Base-by-base conservation (phyloP, 2,888 invertebrate genomes). In the Allygus modestus region DNA sequence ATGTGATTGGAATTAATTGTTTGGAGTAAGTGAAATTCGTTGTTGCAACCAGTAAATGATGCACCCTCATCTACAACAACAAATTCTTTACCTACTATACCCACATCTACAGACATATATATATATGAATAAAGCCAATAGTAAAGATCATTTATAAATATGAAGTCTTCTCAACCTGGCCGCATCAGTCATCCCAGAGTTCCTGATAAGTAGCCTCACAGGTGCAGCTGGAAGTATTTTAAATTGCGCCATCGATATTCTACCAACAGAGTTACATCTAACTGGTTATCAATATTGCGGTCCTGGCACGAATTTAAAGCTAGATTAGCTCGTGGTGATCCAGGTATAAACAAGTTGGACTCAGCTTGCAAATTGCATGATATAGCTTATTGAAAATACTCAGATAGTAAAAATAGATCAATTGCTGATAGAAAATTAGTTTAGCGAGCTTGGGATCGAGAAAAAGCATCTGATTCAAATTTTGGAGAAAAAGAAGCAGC, bases 301-400 rank as follows among this genome's bases (percentile, higher is more conserved):
- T 9, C 41, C 73, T 7, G 73, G 43, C 11, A 73, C 9, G 41
- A 73, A 23, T 1, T 73, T 2, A 37, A 43, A 41, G 12, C 7
- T 20, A 73, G 73, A 23, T 41, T 73, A 73, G 2, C 37, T 41
- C 37, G 73, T 20, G 73, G 73, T 73, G 73, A 73, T 43, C 73
- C 37, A 17, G 73, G 73, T 7, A 20, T 73, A 28, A 69, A 69
- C 33, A 54, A 73, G 20, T 37, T 37, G 37, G 73, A 73, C 20
- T 11, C 37, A 2, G 73, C 37, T 15, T 73, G 43, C 20, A 73
- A 73, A 73, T 26, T 33, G 37, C 73, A 73, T 37, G 41, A 73
- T 23, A 73, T 73, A 23, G 41, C 73, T 0, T 73, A 73, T 41
- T 73, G 23, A 11, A 73, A 73, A 23, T 41, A 43, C 43, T 23